Base-by-base conservation (phyloP, 2,888 invertebrate genomes). In the Ornithoptera alexandrae region DNA sequence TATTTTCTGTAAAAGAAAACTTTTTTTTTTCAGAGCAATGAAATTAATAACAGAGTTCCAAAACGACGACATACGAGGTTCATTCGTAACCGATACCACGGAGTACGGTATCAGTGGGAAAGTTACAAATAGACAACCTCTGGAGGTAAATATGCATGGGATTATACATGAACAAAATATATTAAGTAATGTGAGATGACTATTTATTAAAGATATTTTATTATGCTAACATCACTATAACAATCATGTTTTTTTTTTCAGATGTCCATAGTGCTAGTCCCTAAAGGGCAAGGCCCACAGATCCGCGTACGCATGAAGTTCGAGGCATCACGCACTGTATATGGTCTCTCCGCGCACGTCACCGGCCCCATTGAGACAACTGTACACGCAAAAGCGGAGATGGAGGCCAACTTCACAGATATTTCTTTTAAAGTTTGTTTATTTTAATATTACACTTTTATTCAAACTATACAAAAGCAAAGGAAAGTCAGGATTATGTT, bases 41-140 rank as follows among this genome's bases (percentile, higher is more conserved):
- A 92, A 92, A 74, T 81, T 92, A 42, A 83, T 90, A 60, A 84
- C 86, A 0, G 85, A 91, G 69, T 82, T 93, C n/a, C 84, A 87
- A 2, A 80, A 81, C 0, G 87, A 92, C 22, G 83, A 90, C 56
- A 84, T 92, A 1, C 78, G 79, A 46, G 93, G 93, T 0, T 86
- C 89, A 0, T 83, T 91, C 42, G 84, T 87, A 0, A 88, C 89
- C 0, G 93, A 92, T 70, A 74, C 85, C 0, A 77, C 84, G 0
- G 90, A 90, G 56, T 93, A 90, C 75, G 82, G 81, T 42, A 85
- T 93, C 59, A 81, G 80, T 17, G 93, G 93, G 17, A 90, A 87
- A 76, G 81, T 91, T 0, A 74, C 85, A 2, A 89, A 85, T 46
- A 78, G 82, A 36, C 76, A 87, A 46, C 93, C 93, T 0, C 73